Conservation (phyloP, 2,888 invertebrate genomes). For the Cheilosia soror region DNA sequence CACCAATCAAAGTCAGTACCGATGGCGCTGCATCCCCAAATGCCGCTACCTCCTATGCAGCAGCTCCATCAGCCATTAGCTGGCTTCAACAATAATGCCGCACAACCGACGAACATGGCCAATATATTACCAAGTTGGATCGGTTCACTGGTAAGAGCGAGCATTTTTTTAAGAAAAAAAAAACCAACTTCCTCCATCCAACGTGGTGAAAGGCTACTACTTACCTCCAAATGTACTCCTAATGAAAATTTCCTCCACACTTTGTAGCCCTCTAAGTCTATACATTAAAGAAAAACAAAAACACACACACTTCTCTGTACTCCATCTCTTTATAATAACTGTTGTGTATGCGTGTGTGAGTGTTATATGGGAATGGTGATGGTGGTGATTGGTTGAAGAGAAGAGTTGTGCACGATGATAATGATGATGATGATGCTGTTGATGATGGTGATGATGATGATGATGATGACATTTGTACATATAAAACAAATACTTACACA, state of each 20-base stretch:
- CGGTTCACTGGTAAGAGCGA: conserved; percentile 63
- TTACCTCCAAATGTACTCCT: conserved; percentile 27
- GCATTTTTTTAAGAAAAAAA: conserved; percentile 31
- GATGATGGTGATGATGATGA: conserved; percentile 7
- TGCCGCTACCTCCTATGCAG: conserved; percentile 9
- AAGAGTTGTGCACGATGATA: conserved; percentile 23
- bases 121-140: conserved; percentile 59
- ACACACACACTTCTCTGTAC: not conserved
- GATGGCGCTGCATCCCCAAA: conserved; percentile 13
- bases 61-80: conserved; percentile 29
- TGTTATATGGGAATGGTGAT: conserved; percentile 12
- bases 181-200: conserved; percentile 38
- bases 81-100: conserved; percentile 37
- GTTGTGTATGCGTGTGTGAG: conserved; percentile 3
- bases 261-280: conserved; percentile 37
- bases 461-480: not conserved
- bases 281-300: not conserved
- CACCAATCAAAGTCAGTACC: conserved; percentile 12
- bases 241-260: conserved; percentile 13
- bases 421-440: not conserved
- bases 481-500: not conserved
- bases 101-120: conserved; percentile 39
- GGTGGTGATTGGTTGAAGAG: conserved; percentile 11
- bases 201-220: conserved; percentile 49
- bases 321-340: conserved; percentile 14